phyloP scores from a whole-genome alignment of 2,113 vertebrate genomes.

The Tetrax tetrax region DNA sequence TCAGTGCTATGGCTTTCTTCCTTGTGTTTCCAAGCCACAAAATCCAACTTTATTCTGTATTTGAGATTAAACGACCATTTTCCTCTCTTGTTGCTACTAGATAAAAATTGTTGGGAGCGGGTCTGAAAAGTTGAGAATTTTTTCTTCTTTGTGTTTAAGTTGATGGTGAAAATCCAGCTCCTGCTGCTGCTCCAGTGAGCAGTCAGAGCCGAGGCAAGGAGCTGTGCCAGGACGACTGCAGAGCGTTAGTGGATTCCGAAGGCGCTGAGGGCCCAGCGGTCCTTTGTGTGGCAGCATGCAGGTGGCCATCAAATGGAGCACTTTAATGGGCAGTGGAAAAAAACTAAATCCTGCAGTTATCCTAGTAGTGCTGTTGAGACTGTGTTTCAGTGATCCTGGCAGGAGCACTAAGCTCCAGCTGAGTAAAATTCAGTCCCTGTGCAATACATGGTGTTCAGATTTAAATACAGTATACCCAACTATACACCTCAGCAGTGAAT shows the following conservation, averaged over 20 bases:
- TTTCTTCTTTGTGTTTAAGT: neutral
- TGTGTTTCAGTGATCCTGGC: neutral
- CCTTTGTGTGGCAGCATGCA: neutral
- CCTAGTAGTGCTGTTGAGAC: neutral
- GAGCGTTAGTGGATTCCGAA: neutral
- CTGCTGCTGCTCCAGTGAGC: neutral
- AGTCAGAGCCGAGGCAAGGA: rapidly evolving
- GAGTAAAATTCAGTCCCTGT: neutral
- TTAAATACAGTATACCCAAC: neutral
- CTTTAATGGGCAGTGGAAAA: neutral
- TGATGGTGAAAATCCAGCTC: neutral
- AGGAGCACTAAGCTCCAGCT: neutral
- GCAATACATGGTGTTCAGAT: neutral
- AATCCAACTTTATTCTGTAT: neutral
- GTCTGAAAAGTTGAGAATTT: neutral
- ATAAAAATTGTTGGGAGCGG: neutral
- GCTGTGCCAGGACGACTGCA: neutral
- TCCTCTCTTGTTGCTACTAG: neutral
- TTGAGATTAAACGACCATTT: neutral
- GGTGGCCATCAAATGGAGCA: neutral
- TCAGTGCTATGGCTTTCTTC: neutral
- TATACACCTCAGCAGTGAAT: neutral
- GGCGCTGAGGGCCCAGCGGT: neutral
- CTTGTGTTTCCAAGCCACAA: neutral
- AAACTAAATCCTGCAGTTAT: neutral